These are phyloP conservation scores for Drosophila bocqueti DNA, from an alignment of 1,140 invertebrate species.

Conservation along the genomic window DNA sequence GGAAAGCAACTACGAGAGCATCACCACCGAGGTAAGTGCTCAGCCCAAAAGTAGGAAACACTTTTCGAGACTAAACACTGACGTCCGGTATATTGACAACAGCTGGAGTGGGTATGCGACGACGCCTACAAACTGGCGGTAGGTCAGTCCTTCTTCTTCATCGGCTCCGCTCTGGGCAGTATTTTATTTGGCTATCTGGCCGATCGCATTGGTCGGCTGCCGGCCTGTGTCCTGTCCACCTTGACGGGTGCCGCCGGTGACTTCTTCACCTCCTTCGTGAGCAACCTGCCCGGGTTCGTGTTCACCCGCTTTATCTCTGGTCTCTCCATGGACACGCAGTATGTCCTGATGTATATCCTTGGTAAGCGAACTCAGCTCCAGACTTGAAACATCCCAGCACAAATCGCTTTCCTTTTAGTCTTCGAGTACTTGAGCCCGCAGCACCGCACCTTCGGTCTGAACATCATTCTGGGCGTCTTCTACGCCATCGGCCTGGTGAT, in stretches of 20 bases:
- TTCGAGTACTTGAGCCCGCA: conserved; percentile 87
- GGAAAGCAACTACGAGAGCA: conserved; percentile 85
- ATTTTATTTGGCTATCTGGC: conserved; percentile 87
- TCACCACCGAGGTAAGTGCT: conserved; percentile 86
- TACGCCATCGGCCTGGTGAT: conserved; percentile 86
- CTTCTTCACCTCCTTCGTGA: conserved; percentile 86
- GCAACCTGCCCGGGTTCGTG: conserved; percentile 85
- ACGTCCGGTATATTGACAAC: conserved; percentile 37
- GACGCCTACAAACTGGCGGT: conserved; percentile 86
- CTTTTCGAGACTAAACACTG: conserved; percentile 27
- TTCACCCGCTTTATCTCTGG: conserved; percentile 87
- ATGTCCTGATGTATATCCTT: conserved; percentile 88
- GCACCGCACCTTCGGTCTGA: conserved; percentile 87
- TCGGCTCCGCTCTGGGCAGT: conserved; percentile 87
- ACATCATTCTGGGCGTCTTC: conserved; percentile 87
- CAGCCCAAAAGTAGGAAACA: conserved; percentile 56
- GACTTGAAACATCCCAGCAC: too few relatives aligned
- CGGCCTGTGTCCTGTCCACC: conserved; percentile 86
- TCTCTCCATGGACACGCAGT: conserved; percentile 87
- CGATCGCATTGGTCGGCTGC: conserved; percentile 87
- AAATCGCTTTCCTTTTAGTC: conserved; percentile 74
- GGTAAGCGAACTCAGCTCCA: conserved; percentile 73
- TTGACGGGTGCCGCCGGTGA: conserved; percentile 86
- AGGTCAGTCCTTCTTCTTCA: conserved; percentile 88
- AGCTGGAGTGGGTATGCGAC: conserved; percentile 88